Evolutionary conservation across 2,888 invertebrate genomes (phyloP).

Genomic region (Pammene aurita): DNA sequence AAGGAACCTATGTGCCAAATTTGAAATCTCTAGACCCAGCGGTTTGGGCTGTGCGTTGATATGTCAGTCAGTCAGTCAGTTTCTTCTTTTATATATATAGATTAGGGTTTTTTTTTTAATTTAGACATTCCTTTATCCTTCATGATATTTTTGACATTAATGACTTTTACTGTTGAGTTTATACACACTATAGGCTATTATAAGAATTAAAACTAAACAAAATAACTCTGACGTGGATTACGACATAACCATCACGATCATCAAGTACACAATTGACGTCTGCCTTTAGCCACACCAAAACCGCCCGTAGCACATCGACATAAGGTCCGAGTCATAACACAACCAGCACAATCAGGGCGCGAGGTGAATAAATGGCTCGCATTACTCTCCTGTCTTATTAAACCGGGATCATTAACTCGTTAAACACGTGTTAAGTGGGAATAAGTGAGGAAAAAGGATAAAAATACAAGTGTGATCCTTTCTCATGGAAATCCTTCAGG

Average conservation of each 20-base stretch:
- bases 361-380: slow-evolving; percentile 41
- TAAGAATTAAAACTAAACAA: no score
- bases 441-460: slow-evolving; percentile 50
- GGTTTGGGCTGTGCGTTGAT: no score
- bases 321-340: background rate
- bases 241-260: background rate
- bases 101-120: no score
- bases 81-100: no score
- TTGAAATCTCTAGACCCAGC: no score
- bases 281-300: background rate
- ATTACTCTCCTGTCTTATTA: slow-evolving; percentile 70
- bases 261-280: background rate
- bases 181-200: no score
- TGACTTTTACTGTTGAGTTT: no score
- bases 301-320: background rate
- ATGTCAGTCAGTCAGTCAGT: no score
- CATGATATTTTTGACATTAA: no score
- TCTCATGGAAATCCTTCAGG: slow-evolving; percentile 28
- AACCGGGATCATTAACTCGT: slow-evolving; percentile 63
- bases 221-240: no score
- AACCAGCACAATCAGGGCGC: background rate
- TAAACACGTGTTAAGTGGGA: slow-evolving; percentile 66
- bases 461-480: slow-evolving; percentile 26
- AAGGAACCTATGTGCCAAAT: no score
- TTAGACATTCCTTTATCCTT: no score